Conservation (phyloP, 1,140 invertebrate genomes). For the Probaryconus sp. region DNA sequence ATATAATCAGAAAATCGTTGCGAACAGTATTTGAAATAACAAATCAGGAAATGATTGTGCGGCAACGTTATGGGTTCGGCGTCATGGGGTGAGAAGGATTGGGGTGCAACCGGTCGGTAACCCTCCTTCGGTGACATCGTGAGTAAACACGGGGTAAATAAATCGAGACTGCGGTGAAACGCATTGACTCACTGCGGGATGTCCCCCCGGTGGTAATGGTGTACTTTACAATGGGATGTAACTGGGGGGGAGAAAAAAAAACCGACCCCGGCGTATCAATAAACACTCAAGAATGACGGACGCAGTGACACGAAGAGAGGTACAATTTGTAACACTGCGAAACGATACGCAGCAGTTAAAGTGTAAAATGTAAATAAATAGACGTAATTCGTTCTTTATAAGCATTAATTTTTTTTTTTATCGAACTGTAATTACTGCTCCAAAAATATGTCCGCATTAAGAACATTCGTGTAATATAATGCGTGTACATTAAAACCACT, state of each 20-base stretch:
- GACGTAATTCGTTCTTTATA: no score
- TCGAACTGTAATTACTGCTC: no score
- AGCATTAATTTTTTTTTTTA: no score
- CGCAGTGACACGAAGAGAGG: constrained; percentile 28
- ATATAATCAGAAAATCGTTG: constrained; percentile 4
- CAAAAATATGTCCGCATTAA: no score
- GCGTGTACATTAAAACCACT: no score
- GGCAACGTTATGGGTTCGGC: constrained; percentile 41
- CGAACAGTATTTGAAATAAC: constrained; percentile 27
- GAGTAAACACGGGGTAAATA: constrained; percentile 57
- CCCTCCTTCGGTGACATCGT: constrained; percentile 41
- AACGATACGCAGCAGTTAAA: constrained; percentile 21
- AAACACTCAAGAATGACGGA: constrained; percentile 41
- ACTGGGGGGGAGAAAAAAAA: constrained; percentile 3
- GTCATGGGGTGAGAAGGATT: constrained; percentile 54
- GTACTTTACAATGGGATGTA: constrained; percentile 45
- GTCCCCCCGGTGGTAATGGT: constrained; percentile 39
- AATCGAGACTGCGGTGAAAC: constrained; percentile 44
- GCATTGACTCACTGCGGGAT: constrained; percentile 27
- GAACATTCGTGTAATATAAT: no score
- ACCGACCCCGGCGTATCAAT: constrained; percentile 29
- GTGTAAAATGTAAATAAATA: not conserved
- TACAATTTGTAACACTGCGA: constrained; percentile 32
- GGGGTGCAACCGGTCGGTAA: constrained; percentile 28
- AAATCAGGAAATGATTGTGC: constrained; percentile 34